Evolutionary conservation across 2,797 vertebrate genomes (phyloP), one percentile per base, ranked within the genome.

Genomic region (Micromesistius poutassou): DNA sequence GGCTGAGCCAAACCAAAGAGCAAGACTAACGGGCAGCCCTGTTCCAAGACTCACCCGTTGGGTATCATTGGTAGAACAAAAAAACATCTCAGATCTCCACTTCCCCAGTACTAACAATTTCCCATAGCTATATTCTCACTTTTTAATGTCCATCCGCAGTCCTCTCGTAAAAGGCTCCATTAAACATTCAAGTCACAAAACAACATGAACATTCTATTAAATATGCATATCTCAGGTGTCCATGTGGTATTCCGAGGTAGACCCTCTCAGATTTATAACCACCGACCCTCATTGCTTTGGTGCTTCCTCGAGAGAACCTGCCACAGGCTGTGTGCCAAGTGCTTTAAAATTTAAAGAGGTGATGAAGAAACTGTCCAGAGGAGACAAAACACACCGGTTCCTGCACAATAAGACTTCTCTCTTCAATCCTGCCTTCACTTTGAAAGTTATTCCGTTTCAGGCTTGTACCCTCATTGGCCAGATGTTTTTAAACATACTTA

Each of bases 341-440:
- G 94, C 95, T 91, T 95, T 96, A 96, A 97, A 96, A 96, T 96
- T 97, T 98, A 97, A 98, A 96, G 96, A 98, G 96, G 96, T 98
- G 97, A 95, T 94, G 96, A 94, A 95, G 96, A 98, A 96, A 96
- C 94, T 95, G 93, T 94, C 95, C 96, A 98, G 96, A 95, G 94
- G 92, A 95, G 95, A 95, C 92, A 91, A 91, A 94, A 94, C 95
- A 95, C 95, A 95, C 95, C 94, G 94, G 86, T 91, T 89, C 84
- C 85, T 89, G 87, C 85, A 90, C 89, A 92, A 91, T 90, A 89
- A 87, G 90, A 91, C 86, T 91, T 91, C 89, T 85, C 85, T 91
- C 83, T 89, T 84, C 79, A 82, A 82, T 87, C 75, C 81, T 80
- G 75, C 71, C 81, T 71, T 83, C 77, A 79, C 82, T 81, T 79